Percentiles rank a stretch among this genome's conserved stretches.
These are phyloP conservation scores for Macrosiphum euphorbiae DNA, from an alignment of 2,888 invertebrate species.

Conservation along the genomic window DNA sequence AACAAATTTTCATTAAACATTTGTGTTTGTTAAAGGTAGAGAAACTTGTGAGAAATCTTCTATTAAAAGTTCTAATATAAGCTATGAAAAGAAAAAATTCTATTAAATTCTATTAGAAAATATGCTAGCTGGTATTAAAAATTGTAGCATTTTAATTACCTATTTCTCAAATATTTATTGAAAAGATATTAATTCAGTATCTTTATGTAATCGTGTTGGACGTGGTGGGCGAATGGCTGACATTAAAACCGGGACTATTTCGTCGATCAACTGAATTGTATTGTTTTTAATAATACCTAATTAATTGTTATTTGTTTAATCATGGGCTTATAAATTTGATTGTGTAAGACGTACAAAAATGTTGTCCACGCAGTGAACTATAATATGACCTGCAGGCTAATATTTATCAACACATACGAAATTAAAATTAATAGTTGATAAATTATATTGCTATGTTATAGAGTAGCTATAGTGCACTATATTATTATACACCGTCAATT, in stretches of 20 bases:
- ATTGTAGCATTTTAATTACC: too few relatives aligned
- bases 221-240: not conserved
- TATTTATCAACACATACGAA: not conserved
- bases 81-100: too few relatives aligned
- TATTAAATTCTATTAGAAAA: too few relatives aligned
- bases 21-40: too few relatives aligned
- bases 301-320: not conserved
- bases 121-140: too few relatives aligned
- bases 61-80: too few relatives aligned
- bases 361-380: not conserved
- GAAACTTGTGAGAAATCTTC: too few relatives aligned
- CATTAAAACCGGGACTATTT: not conserved
- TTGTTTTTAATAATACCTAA: not conserved
- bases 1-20: too few relatives aligned
- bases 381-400: not conserved
- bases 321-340: not conserved
- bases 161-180: not conserved
- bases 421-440: not conserved
- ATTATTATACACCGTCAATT: not conserved
- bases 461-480: not conserved
- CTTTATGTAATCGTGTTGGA: not conserved
- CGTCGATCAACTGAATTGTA: not conserved
- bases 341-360: not conserved
- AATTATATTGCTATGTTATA: not conserved
- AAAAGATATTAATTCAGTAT: not conserved